phyloP scores from a whole-genome alignment of 2,797 vertebrate species.

The Poliocrania exsul region DNA sequence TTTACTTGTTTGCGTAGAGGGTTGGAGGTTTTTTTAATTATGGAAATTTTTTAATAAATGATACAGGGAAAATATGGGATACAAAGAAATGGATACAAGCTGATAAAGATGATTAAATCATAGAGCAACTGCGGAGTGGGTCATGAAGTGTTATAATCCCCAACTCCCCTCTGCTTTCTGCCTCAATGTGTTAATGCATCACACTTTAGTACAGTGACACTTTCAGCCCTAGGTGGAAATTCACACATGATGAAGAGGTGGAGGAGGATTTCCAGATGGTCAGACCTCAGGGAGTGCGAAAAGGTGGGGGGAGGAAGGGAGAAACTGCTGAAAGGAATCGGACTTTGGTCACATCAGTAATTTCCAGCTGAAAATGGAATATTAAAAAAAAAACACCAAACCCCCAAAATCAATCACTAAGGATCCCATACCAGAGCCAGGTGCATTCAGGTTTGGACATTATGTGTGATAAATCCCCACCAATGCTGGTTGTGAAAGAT shows the following conservation, averaged over 20 bases:
- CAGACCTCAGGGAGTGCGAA: slow-evolving; percentile 71
- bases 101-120: slow-evolving; percentile 74
- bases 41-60: slow-evolving; percentile 29
- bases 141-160: slow-evolving; percentile 74
- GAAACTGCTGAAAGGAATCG: slow-evolving; percentile 68
- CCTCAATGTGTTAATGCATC: slow-evolving; percentile 74
- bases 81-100: slow-evolving; percentile 66
- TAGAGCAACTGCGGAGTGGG: slow-evolving; percentile 41
- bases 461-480: slow-evolving; percentile 16
- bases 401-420: background rate
- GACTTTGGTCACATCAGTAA: slow-evolving; percentile 71
- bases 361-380: slow-evolving; percentile 70
- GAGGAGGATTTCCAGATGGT: slow-evolving; percentile 75
- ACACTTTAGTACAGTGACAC: slow-evolving; percentile 73
- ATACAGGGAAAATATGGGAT: slow-evolving; percentile 1
- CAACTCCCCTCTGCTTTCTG: slow-evolving; percentile 73
- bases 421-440: slow-evolving; percentile 19
- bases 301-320: slow-evolving; percentile 68
- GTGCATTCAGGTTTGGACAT: slow-evolving; percentile 44
- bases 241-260: slow-evolving; percentile 75
- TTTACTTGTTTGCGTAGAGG: background rate
- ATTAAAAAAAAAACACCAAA: background rate
- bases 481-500: slow-evolving; percentile 1
- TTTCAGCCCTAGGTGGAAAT: slow-evolving; percentile 75
- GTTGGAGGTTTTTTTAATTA: background rate